phyloP scores from a whole-genome alignment of 1,140 invertebrate species.

The Pseudomyrmex sp. region DNA sequence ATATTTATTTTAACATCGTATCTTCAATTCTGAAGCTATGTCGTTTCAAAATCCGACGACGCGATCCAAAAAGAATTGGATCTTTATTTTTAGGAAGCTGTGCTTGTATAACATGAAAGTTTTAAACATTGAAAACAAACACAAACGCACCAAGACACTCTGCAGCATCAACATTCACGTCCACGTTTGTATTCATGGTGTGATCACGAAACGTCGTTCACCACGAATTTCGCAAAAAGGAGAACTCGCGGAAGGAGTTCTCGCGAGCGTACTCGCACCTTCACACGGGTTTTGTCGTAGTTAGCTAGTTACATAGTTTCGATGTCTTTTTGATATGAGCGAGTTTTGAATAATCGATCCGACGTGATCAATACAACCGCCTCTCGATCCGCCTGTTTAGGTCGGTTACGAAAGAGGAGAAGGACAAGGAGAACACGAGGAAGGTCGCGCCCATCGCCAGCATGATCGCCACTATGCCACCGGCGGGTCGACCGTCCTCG shows the following conservation, averaged over 20 bases:
- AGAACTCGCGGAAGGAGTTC: constrained; percentile 10
- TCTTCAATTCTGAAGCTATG: background rate
- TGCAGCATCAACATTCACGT: background rate
- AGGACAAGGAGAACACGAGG: constrained; percentile 93
- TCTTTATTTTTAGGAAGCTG: background rate
- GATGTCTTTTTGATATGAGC: constrained; percentile 26
- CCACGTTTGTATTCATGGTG: background rate
- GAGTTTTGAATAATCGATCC: constrained; percentile 14
- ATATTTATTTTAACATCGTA: background rate
- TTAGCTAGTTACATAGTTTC: constrained; percentile 55
- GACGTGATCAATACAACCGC: constrained; percentile 18
- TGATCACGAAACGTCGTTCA: background rate
- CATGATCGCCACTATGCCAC: constrained; percentile 71
- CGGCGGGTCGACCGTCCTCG: constrained; percentile 82
- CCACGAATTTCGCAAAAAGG: background rate
- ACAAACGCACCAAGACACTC: background rate
- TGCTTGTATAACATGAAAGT: background rate
- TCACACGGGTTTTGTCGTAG: constrained; percentile 73
- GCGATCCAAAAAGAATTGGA: background rate
- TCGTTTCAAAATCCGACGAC: background rate
- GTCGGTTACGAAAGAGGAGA: constrained; percentile 93
- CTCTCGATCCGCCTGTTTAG: constrained; percentile 80
- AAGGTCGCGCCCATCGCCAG: constrained; percentile 85
- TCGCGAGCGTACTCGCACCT: constrained; percentile 56
- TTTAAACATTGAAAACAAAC: background rate